Evolutionary conservation across 2,888 invertebrate species (phyloP), one percentile per base, ranked within the genome.

Genomic region (Epinotia bilunana): DNA sequence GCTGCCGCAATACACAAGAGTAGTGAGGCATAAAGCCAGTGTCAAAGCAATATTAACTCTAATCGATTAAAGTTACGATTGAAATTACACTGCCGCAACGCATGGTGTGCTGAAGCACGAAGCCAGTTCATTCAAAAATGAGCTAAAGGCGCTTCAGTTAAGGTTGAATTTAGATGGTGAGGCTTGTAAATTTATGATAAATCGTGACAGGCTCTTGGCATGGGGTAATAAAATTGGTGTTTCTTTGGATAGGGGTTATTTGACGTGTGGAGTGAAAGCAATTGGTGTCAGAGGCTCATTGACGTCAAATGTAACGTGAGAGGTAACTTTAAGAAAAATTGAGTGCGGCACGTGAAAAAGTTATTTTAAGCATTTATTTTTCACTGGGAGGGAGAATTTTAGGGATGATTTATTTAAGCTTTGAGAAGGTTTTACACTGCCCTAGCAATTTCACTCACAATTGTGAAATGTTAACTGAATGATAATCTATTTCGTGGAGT

Each of bases 141-240:
- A 43, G 39, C 16, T 57, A 0, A 0, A 39, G 6, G 0, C 5
- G 5, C 4, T 20, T 43, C 4, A 68, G 3, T 18, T 57, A 39
- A 57, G 67, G n/a, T 57, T 20, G 20, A 9, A 0, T 57, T 33
- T 39, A 11, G 18, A 12, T 6, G 46, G n/a, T 20, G n/a, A 33
- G 18, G 16, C 16, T 23, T 39, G 16, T 18, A 58, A 57, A 46
- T 49, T n/a, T 33, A 64, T 72, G 72, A 64, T 72, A 72, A 72
- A 72, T 64, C 28, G 58, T 64, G 64, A 58, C 64, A 39, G 63
- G 46, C 23, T 39, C 71, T 20, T 23, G 71, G 57, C 72, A 49
- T 33, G 49, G 33, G 61, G 72, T 72, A 46, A 65, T 72, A 65
- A 49, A 72, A 63, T 72, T 57, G 63, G 23, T 64, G 64, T 64